A percentile compares a stretch with the other conserved stretches of the same genome.
Conservation (phyloP, 2,888 invertebrate genomes). For the Scaptodrosophila latifasciaeformis region DNA sequence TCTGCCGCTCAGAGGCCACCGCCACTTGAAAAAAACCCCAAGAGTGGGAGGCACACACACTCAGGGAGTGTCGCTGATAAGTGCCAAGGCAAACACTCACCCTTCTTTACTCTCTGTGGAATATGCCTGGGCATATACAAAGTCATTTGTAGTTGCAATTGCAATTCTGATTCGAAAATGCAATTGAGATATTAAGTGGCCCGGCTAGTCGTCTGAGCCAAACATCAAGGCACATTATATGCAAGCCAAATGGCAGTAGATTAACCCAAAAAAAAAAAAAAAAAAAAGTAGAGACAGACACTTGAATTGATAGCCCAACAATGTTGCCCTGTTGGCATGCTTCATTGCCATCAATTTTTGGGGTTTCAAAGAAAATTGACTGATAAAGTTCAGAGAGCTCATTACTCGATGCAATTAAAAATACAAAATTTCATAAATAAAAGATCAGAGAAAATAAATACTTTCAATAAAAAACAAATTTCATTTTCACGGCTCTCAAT, state of each 20-base stretch:
- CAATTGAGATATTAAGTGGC: constrained; percentile 59
- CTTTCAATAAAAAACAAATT: too few species aligned
- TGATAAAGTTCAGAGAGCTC: constrained; percentile 28
- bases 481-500: too few species aligned
- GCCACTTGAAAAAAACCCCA: constrained; percentile 45
- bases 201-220: constrained; percentile 29
- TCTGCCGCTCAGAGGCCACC: neutral
- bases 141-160: constrained; percentile 38
- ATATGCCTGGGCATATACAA: too few species aligned
- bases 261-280: too few species aligned
- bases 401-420: constrained; percentile 27
- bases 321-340: constrained; percentile 27
- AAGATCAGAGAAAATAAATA: too few species aligned
- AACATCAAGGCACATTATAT: constrained; percentile 30
- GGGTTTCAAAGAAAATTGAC: constrained; percentile 33
- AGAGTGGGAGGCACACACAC: neutral
- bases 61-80: constrained; percentile 43
- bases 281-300: too few species aligned
- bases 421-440: neutral
- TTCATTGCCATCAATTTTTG: constrained; percentile 43
- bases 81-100: constrained; percentile 26
- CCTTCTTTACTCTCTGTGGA: too few species aligned
- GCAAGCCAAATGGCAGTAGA: constrained; percentile 46
- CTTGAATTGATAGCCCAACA: neutral
- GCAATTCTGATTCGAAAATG: constrained; percentile 56